Evolutionary conservation across 2,888 invertebrate genomes (phyloP), one percentile per base, ranked within the genome.

Genomic region (Polia nebulosa): DNA sequence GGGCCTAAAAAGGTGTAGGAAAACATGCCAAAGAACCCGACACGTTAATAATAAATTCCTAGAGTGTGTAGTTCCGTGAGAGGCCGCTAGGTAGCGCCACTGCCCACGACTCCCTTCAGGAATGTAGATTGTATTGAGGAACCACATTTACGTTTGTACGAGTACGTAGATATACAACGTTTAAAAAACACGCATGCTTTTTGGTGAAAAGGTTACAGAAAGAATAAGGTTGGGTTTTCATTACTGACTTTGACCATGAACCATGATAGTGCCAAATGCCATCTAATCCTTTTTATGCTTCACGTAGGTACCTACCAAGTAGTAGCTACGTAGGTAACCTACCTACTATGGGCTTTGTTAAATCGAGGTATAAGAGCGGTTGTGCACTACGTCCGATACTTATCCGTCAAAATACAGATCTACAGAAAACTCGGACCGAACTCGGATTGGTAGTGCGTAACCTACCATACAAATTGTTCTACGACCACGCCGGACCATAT

Each of bases 31-130:
- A 62, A 57, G 71, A 66, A 47, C 65, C 64, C 64, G 47, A 60
- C 61, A 64, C 66, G 51, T 79, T 76, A 78, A 79, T 79, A 78
- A 79, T 79, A 76, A 72, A 78, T 79, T 72, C 72, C 67, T 61
- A 34, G 59, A 56, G 67, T 59, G 65, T 58, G 80, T 56, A 63
- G 71, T 76, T 62, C 47, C 57, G 47, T 67, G 58, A 57, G 52
- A 55, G 22, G 64, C 47, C 47, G 51, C 39, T 41, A 66, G 79
- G 61, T 63, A 56, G 61, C 64, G 63, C 51, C 41, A 55, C 62
- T 51, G 27, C 13, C 59, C 47, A 51, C 32, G 25, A 32, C 49
- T 55, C 47, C 51, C 34, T 47, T 27, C 20, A 59, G 58, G 72
- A 67, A 76, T 64, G 55, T 66, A 49, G 58, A 57, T 25, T 45